Percentiles rank a stretch among this genome's conserved stretches.
Evolutionary conservation across 2,888 invertebrate species (phyloP).

Genomic region (Macrophya annulata): DNA sequence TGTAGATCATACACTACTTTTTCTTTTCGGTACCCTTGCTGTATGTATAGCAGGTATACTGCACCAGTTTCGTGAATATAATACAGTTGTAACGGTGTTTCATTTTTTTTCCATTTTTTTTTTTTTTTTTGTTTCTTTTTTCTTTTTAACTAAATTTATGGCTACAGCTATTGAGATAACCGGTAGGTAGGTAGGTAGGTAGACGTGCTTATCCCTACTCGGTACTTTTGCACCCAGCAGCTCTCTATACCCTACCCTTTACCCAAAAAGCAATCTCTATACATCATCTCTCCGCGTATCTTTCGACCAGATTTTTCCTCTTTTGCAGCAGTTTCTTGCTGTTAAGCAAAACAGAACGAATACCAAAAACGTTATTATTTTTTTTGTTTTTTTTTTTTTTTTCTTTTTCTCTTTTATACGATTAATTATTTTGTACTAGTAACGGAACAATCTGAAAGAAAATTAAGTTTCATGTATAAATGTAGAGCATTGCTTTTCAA

Average conservation of each 20-base stretch:
- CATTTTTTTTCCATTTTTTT: too few relatives aligned
- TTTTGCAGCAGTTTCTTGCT: neutral
- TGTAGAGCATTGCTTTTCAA: neutral
- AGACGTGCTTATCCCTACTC: conserved; percentile 62
- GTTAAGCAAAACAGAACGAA: too few relatives aligned
- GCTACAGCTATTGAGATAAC: conserved; percentile 66
- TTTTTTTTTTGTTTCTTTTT: neutral
- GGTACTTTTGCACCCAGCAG: conserved; percentile 42
- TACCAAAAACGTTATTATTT: neutral
- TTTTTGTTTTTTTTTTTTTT: neutral
- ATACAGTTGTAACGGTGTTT: conserved; percentile 63
- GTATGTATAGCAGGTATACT: neutral
- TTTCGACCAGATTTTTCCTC: conserved; percentile 16
- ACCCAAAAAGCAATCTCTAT: conserved; percentile 50
- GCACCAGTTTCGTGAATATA: conserved; percentile 45
- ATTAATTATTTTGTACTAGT: neutral
- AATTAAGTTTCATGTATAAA: neutral
- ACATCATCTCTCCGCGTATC: conserved; percentile 36
- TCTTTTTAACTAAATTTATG: conserved; percentile 62
- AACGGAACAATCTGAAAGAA: neutral
- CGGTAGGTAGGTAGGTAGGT: conserved; percentile 40
- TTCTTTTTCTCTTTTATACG: neutral
- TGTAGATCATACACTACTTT: neutral
- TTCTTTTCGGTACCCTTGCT: neutral
- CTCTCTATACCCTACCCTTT: neutral